Conservation (phyloP, 2,113 vertebrate genomes). For the Aegotheles bennettii region DNA sequence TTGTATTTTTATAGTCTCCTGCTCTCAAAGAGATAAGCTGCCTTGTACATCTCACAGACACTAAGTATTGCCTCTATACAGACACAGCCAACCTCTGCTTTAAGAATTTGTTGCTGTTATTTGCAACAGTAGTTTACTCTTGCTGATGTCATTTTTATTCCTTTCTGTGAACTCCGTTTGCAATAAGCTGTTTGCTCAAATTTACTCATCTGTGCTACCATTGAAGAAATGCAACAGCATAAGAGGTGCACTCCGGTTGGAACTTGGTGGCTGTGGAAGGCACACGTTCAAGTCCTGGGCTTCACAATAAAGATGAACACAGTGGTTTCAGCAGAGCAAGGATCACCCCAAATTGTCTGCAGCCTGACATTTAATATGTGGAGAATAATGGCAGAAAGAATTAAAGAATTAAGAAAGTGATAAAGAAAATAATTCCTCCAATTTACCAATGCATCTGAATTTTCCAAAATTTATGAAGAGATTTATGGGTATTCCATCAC, state of each 20-base stretch:
- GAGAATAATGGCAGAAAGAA: background rate
- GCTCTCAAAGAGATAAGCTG: conserved; percentile 77
- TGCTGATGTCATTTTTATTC: conserved; percentile 66
- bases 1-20: conserved; percentile 80
- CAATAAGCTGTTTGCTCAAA: conserved; percentile 15
- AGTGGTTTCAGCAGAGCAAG: background rate
- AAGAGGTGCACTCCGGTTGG: background rate
- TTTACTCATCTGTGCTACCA: conserved; percentile 36
- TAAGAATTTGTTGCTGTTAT: conserved; percentile 40
- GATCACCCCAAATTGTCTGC: background rate
- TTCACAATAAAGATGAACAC: background rate
- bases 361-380: background rate
- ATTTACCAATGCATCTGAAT: background rate
- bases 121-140: conserved; percentile 51
- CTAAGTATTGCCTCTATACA: conserved; percentile 62
- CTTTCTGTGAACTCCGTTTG: conserved; percentile 44
- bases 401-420: background rate
- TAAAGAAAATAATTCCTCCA: background rate
- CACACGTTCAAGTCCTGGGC: background rate
- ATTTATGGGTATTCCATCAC: background rate
- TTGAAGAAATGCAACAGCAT: background rate
- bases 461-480: background rate
- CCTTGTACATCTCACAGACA: conserved; percentile 67
- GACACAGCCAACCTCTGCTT: conserved; percentile 66
- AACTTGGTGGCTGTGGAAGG: background rate